Evolutionary conservation across 2,113 vertebrate genomes (phyloP).

Genomic region (Gadus chalcogrammus): DNA sequence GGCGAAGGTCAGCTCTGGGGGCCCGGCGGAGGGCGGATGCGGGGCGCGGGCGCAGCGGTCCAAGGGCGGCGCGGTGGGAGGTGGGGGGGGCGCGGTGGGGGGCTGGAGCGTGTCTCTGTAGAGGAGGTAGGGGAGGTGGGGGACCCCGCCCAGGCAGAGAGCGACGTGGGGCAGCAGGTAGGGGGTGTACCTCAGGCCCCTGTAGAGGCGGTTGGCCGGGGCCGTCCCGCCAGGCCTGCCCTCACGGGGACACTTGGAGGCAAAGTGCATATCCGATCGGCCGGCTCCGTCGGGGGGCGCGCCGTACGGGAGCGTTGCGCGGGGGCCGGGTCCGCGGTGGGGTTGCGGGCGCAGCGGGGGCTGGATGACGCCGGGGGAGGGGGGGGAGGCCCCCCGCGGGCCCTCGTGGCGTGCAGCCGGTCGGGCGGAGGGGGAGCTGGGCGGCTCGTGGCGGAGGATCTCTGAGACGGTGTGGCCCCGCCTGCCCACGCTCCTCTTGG

Average conservation of each 20-base stretch:
- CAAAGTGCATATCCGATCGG: conserved; percentile 41
- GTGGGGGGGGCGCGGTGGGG: conserved; percentile 36
- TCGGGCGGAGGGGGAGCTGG: conserved; percentile 24
- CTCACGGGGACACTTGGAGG: conserved; percentile 35
- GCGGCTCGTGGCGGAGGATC: conserved; percentile 57
- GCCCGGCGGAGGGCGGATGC: conserved; percentile 26
- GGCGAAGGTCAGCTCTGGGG: conserved; percentile 80
- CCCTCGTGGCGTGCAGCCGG: conserved; percentile 28
- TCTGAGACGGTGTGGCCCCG: conserved; percentile 66
- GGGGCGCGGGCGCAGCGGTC: conserved; percentile 44
- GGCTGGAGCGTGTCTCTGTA: conserved; percentile 46
- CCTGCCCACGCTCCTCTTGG: conserved; percentile 43
- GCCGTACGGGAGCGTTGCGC: conserved; percentile 33
- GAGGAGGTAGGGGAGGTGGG: conserved; percentile 54
- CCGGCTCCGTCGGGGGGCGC: conserved; percentile 26
- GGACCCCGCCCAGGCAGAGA: conserved; percentile 41
- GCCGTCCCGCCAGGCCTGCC: conserved; percentile 28
- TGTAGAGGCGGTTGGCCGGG: conserved; percentile 30
- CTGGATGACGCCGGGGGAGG: conserved; percentile 50
- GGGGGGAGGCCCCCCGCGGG: conserved; percentile 37
- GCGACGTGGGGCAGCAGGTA: conserved; percentile 55
- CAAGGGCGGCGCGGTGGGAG: conserved; percentile 28
- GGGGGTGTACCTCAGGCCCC: conserved; percentile 32
- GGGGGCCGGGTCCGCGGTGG: conserved; percentile 34
- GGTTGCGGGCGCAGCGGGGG: conserved; percentile 47